Conservation (phyloP, 2,888 invertebrate species). For the Eurytoma adleriae region DNA sequence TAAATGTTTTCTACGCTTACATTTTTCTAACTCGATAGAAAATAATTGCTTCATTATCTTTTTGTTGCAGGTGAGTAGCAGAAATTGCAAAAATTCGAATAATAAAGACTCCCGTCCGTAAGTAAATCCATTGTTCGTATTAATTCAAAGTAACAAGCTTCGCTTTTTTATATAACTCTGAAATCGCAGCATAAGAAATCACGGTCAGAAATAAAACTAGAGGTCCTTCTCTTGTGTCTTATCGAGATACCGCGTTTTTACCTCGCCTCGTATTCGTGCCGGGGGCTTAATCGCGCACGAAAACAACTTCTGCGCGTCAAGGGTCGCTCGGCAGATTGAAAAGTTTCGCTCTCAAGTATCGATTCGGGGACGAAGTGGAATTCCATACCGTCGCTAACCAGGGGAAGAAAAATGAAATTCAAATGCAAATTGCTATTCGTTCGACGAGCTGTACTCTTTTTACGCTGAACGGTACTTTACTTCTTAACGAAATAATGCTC, state of each 20-base stretch:
- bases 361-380: neutral
- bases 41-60: neutral
- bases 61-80: neutral
- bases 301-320: constrained; percentile 22
- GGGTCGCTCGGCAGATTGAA: constrained; percentile 14
- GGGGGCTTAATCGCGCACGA: constrained; percentile 31
- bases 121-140: neutral
- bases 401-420: neutral
- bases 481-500: too few species aligned
- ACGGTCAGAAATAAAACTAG: too few species aligned
- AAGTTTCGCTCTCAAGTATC: constrained; percentile 29
- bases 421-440: neutral
- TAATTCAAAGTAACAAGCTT: neutral
- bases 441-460: neutral
- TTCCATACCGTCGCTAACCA: neutral
- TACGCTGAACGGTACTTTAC: too few species aligned
- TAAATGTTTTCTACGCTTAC: too few species aligned
- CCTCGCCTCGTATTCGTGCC: neutral
- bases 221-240: neutral
- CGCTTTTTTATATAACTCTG: neutral
- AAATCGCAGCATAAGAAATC: too few species aligned
- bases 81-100: neutral
- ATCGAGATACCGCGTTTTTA: neutral
- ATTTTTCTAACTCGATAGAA: neutral
- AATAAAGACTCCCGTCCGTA: neutral